phyloP scores from a whole-genome alignment of 2,113 vertebrate species.

The Cranoglanis bouderius region DNA sequence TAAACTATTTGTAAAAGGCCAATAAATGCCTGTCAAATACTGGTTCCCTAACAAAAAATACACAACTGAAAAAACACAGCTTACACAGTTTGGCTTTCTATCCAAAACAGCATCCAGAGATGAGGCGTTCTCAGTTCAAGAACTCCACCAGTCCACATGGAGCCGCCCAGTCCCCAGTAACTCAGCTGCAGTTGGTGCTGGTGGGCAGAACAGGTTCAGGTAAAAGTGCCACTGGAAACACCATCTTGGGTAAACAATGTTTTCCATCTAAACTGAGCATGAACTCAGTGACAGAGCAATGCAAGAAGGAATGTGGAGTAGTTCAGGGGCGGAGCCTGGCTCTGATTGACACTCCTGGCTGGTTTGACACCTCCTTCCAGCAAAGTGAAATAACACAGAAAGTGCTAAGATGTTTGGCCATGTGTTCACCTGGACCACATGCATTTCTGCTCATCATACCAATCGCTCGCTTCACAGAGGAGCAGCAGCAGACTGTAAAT shows the following conservation, averaged over 20 bases:
- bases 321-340: slow-evolving; percentile 10
- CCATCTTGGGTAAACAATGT: slow-evolving; percentile 25
- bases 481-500: slow-evolving; percentile 28
- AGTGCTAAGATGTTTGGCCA: slow-evolving; percentile 13
- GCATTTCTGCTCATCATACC: slow-evolving; percentile 47
- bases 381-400: background rate
- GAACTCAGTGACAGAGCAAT: slow-evolving; percentile 44
- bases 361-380: slow-evolving; percentile 34
- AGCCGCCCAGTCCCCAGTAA: background rate
- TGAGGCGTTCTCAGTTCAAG: background rate
- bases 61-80: background rate
- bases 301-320: slow-evolving; percentile 4
- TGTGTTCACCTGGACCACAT: slow-evolving; percentile 52
- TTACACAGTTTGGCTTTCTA: background rate
- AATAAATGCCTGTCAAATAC: background rate
- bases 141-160: background rate
- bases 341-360: slow-evolving; percentile 51
- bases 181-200: slow-evolving; percentile 32
- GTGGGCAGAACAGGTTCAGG: slow-evolving; percentile 50
- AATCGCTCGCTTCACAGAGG: slow-evolving; percentile 39
- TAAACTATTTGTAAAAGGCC: background rate
- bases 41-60: background rate
- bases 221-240: slow-evolving; percentile 55
- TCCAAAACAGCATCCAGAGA: slow-evolving; percentile 4
- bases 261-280: slow-evolving; percentile 32